Evolutionary conservation across 2,888 invertebrate species (phyloP).

Genomic region (Nomada lathburiana): DNA sequence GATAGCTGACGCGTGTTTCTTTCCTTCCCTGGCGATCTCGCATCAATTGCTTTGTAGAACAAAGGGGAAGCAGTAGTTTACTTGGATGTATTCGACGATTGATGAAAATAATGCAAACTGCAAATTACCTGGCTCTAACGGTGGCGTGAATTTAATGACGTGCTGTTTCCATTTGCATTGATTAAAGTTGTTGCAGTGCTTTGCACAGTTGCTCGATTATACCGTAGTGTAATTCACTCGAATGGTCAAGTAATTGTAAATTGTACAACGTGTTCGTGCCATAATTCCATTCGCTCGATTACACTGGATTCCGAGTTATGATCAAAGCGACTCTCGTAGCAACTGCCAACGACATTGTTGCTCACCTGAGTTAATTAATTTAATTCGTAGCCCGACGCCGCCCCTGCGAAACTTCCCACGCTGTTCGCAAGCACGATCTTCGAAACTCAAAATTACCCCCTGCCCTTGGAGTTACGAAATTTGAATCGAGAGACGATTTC

Average conservation of each 20-base stretch:
- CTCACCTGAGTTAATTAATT: not conserved
- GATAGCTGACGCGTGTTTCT: slow-evolving; percentile 10
- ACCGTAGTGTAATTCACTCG: not conserved
- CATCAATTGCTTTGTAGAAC: not conserved
- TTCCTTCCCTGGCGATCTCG: slow-evolving; percentile 6
- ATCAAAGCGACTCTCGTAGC: not conserved
- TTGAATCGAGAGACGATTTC: too few relatives aligned
- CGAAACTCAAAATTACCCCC: too few relatives aligned
- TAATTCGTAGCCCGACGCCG: not conserved
- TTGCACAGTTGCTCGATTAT: not conserved
- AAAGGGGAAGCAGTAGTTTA: not conserved
- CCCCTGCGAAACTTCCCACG: not conserved
- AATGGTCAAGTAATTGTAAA: not conserved
- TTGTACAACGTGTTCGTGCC: not conserved
- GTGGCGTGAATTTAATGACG: too few relatives aligned
- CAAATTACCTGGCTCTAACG: too few relatives aligned
- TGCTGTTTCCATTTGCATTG: too few relatives aligned
- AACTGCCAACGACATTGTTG: not conserved
- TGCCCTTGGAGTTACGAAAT: too few relatives aligned
- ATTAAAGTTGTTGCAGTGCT: too few relatives aligned
- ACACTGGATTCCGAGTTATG: not conserved
- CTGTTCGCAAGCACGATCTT: not conserved
- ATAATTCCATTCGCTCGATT: slow-evolving; percentile 5
- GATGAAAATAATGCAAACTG: too few relatives aligned
- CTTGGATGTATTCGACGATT: too few relatives aligned